phyloP scores from a whole-genome alignment of 2,113 vertebrate species.

The Nesogale talazaci region DNA sequence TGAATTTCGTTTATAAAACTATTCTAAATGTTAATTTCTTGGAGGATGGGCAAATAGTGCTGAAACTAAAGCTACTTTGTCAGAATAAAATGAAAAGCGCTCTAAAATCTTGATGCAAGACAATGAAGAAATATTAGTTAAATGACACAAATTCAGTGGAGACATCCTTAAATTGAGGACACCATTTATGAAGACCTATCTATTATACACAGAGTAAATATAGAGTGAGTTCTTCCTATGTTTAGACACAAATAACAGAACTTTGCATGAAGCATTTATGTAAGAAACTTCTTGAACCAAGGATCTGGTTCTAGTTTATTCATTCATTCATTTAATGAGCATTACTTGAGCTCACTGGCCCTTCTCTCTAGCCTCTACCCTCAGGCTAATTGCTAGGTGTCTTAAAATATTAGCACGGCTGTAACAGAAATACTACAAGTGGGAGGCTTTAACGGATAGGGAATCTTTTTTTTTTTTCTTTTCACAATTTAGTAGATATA shows the following conservation, averaged over 20 bases:
- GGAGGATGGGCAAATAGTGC: not conserved
- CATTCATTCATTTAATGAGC: too few species aligned
- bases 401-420: too few species aligned
- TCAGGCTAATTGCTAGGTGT: too few species aligned
- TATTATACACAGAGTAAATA: too few species aligned
- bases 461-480: not conserved
- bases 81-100: not conserved
- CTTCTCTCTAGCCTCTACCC: too few species aligned
- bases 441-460: not conserved
- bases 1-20: slow-evolving; percentile 52
- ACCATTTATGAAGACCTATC: too few species aligned
- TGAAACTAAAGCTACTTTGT: slow-evolving; percentile 28
- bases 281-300: too few species aligned
- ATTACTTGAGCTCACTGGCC: too few species aligned
- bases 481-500: not conserved
- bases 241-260: too few species aligned
- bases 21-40: slow-evolving; percentile 19
- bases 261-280: too few species aligned
- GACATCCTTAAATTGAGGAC: not conserved
- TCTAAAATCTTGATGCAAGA: not conserved
- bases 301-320: too few species aligned
- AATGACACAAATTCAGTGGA: not conserved
- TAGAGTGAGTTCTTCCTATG: too few species aligned
- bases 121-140: not conserved
- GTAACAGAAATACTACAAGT: not conserved